Evolutionary conservation across 2,888 invertebrate genomes (phyloP).

Genomic region (Dimorphilus gyrociliatus): DNA sequence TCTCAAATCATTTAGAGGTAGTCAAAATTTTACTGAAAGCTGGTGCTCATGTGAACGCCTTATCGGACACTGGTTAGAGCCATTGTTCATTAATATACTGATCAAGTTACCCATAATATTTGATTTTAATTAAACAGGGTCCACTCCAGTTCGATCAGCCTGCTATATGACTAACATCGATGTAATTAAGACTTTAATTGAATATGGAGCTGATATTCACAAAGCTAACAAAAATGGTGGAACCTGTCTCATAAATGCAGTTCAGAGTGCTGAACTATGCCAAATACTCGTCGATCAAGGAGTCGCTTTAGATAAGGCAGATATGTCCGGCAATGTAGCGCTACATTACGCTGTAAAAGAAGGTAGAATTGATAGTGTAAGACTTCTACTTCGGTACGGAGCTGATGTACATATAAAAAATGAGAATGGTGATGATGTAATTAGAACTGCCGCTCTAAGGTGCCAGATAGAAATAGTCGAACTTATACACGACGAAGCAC

Average conservation of each 20-base stretch:
- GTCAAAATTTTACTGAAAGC: constrained; percentile 59
- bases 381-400: constrained; percentile 54
- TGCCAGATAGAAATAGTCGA: constrained; percentile 40
- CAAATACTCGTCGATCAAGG: constrained; percentile 59
- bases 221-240: constrained; percentile 76
- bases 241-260: constrained; percentile 79
- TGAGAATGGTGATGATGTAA: constrained; percentile 68
- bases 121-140: too few relatives aligned
- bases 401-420: constrained; percentile 55
- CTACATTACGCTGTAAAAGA: constrained; percentile 72
- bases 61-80: constrained; percentile 67
- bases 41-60: constrained; percentile 68
- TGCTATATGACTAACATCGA: constrained; percentile 56
- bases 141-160: constrained; percentile 65
- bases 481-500: too few relatives aligned
- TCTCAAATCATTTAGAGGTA: constrained; percentile 59
- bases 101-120: too few relatives aligned
- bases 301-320: constrained; percentile 65
- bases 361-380: constrained; percentile 59
- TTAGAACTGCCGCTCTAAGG: constrained; percentile 68
- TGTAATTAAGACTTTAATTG: constrained; percentile 18
- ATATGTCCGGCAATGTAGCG: constrained; percentile 76
- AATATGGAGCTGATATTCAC: constrained; percentile 44
- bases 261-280: constrained; percentile 66
- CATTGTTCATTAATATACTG: too few relatives aligned